Evolutionary conservation across 2,113 vertebrate species (phyloP).

Genomic region (Lasiurus cinereus): DNA sequence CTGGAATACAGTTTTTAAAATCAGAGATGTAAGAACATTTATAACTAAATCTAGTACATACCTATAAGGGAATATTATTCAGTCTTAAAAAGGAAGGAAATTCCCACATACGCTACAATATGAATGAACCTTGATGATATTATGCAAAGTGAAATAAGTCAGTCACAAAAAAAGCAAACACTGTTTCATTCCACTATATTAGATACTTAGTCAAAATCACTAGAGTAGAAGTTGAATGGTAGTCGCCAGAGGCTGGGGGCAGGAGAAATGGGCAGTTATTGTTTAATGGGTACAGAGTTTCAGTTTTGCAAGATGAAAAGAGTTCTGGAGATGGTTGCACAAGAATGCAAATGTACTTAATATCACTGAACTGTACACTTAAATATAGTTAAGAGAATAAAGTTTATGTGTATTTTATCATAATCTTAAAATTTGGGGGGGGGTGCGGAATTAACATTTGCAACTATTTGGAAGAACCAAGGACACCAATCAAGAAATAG

Average conservation of each 20-base stretch:
- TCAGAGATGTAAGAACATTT: neutral
- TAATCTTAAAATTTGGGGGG: neutral
- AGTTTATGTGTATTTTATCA: neutral
- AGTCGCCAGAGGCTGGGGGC: neutral
- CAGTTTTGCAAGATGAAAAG: neutral
- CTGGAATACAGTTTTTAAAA: neutral
- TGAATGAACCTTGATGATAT: neutral
- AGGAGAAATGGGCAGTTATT: neutral
- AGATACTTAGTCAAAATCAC: neutral
- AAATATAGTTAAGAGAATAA: neutral
- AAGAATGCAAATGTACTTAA: neutral
- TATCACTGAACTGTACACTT: neutral
- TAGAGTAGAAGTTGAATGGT: neutral
- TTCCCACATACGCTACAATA: neutral
- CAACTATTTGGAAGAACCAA: neutral
- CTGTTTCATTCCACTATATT: neutral
- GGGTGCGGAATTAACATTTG: neutral
- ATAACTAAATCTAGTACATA: neutral
- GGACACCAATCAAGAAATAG: neutral
- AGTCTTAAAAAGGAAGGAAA: neutral
- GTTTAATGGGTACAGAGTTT: neutral
- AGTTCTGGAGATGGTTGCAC: neutral
- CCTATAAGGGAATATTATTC: neutral
- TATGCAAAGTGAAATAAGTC: neutral
- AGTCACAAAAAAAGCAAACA: conserved; percentile 9